Conservation (phyloP, 2,888 invertebrate species). For the Rotaria sp. region DNA sequence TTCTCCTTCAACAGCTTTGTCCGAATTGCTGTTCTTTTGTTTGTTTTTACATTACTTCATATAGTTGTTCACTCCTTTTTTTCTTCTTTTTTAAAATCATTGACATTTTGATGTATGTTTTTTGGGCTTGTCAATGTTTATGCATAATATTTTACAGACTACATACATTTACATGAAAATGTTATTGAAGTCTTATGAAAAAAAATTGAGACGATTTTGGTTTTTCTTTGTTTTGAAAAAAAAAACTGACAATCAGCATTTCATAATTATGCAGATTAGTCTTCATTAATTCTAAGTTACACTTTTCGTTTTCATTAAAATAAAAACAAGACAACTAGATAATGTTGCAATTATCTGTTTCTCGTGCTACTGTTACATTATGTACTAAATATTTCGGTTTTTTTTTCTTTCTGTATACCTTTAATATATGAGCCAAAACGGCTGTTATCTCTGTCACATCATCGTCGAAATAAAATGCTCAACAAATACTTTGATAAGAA, state of each 20-base stretch:
- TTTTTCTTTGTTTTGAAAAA: neutral
- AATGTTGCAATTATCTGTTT: neutral
- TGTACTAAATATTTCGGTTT: neutral
- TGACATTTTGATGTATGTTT: neutral
- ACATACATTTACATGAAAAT: neutral
- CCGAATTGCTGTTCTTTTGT: neutral
- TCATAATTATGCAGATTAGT: neutral
- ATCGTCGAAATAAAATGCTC: too few species aligned
- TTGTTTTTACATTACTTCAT: neutral
- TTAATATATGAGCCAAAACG: neutral
- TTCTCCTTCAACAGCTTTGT: neutral
- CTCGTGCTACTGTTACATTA: neutral
- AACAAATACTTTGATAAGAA: too few species aligned
- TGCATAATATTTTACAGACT: neutral
- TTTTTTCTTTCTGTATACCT: neutral
- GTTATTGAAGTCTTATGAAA: neutral
- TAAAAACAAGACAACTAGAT: neutral
- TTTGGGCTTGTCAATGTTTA: neutral
- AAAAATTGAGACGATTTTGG: too few species aligned
- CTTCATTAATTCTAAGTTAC: neutral
- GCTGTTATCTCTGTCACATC: neutral
- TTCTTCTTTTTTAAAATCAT: neutral
- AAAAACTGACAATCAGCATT: neutral
- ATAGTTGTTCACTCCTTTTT: neutral
- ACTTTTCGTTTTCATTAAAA: neutral